These are phyloP conservation scores for Podarcis cretensis DNA, from an alignment of 2,113 vertebrate genomes.

Conservation along the genomic window DNA sequence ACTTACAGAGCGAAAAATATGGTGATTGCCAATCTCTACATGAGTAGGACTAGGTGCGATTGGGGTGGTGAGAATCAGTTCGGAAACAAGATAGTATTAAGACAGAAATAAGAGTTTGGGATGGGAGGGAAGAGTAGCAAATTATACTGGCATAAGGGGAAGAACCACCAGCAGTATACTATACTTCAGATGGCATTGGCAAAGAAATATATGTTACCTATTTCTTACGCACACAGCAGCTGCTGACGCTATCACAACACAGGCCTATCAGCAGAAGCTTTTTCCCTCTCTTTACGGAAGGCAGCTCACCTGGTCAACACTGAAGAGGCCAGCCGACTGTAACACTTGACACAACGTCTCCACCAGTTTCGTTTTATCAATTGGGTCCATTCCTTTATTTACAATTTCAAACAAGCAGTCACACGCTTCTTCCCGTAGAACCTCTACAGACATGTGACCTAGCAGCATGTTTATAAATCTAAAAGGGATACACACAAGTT, in stretches of 20 bases:
- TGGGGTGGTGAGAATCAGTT: neutral
- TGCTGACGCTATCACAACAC: neutral
- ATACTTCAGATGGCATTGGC: too few species aligned
- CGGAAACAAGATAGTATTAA: neutral
- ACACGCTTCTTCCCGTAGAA: conserved; percentile 96
- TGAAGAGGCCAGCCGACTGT: conserved; percentile 96
- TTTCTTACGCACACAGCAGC: neutral
- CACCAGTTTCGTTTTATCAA: conserved; percentile 97
- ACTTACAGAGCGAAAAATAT: too few species aligned
- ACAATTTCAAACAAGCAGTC: conserved; percentile 98
- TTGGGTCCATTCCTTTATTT: conserved; percentile 98
- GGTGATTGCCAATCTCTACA: neutral
- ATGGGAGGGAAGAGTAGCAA: neutral
- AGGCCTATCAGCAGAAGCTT: neutral
- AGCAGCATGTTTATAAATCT: conserved; percentile 98
- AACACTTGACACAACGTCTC: conserved; percentile 95
- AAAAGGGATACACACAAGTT: conserved; percentile 16
- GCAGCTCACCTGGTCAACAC: conserved; percentile 89
- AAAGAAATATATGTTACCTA: neutral
- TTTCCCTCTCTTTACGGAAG: neutral
- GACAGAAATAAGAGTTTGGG: neutral
- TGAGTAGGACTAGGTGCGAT: neutral
- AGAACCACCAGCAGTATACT: neutral
- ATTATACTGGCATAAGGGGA: neutral
- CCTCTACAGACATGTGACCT: conserved; percentile 97